Percentiles rank a stretch among this genome's conserved stretches.
Evolutionary conservation across 1,140 invertebrate species (phyloP).

Genomic region (Notospermus geniculatus): DNA sequence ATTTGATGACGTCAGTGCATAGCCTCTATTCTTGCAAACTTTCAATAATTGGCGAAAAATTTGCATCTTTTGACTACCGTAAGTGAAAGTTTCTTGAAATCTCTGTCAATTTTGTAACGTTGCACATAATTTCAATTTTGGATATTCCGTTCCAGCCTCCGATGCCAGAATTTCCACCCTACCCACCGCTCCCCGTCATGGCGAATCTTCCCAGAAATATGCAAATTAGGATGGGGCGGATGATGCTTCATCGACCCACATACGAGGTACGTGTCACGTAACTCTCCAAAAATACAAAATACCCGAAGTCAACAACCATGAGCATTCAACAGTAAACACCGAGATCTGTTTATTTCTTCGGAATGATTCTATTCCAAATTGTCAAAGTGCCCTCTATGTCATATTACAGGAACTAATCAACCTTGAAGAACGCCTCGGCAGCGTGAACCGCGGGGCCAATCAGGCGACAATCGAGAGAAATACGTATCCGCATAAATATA

Average conservation of each 20-base stretch:
- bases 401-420: constrained; percentile 33
- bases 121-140: not conserved
- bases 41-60: too few species aligned
- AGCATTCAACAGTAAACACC: too few species aligned
- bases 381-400: constrained; percentile 11
- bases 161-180: constrained; percentile 27
- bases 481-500: constrained; percentile 84
- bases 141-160: constrained; percentile 24
- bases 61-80: too few species aligned
- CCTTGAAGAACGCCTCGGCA: constrained; percentile 61
- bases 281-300: too few species aligned
- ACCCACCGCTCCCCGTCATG: constrained; percentile 36
- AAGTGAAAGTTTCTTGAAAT: too few species aligned
- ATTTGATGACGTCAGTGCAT: too few species aligned
- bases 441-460: constrained; percentile 67
- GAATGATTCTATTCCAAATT: too few species aligned
- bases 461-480: constrained; percentile 77
- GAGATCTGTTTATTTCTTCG: too few species aligned
- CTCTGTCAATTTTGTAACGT: too few species aligned
- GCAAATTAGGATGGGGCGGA: constrained; percentile 46
- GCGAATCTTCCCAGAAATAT: constrained; percentile 44
- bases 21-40: too few species aligned
- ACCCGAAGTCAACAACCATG: too few species aligned
- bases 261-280: constrained; percentile 33
- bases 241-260: constrained; percentile 42